A percentile compares a stretch with the other conserved stretches of the same genome.
Conservation (phyloP, 2,797 vertebrate species). For the Odontamblyopus lacepedii region DNA sequence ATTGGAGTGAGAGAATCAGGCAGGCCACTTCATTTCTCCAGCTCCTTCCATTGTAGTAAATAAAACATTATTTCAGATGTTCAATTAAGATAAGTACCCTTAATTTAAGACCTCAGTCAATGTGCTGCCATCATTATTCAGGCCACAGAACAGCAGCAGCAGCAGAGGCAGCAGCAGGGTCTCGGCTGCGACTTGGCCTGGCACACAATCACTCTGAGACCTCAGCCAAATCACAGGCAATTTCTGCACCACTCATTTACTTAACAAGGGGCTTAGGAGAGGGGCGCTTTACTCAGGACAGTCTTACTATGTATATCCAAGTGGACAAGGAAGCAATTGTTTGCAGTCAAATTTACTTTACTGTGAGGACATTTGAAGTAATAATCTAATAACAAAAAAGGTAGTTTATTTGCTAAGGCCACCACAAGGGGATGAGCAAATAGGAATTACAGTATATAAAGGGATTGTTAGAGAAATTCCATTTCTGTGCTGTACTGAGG, state of each 20-base stretch:
- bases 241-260: slow-evolving; percentile 83
- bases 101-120: slow-evolving; percentile 84
- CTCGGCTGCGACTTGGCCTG: slow-evolving; percentile 60
- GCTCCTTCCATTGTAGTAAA: slow-evolving; percentile 82
- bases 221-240: slow-evolving; percentile 79
- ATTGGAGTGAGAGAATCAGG: slow-evolving; percentile 46
- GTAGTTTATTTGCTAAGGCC: neutral
- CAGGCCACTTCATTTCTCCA: slow-evolving; percentile 72
- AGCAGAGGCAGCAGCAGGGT: slow-evolving; percentile 31
- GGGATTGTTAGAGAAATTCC: no score
- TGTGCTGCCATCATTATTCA: slow-evolving; percentile 79
- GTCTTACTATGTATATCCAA: slow-evolving; percentile 3
- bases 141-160: slow-evolving; percentile 50
- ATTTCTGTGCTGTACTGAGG: no score
- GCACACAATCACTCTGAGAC: slow-evolving; percentile 80
- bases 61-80: slow-evolving; percentile 84
- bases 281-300: slow-evolving; percentile 8
- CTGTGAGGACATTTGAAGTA: neutral
- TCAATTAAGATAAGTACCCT: slow-evolving; percentile 86
- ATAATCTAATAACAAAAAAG: neutral
- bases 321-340: neutral
- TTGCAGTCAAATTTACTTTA: neutral
- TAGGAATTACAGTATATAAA: neutral
- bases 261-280: slow-evolving; percentile 76
- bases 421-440: neutral